Conservation (phyloP, 2,888 invertebrate genomes). For the Plagodis pulveraria region DNA sequence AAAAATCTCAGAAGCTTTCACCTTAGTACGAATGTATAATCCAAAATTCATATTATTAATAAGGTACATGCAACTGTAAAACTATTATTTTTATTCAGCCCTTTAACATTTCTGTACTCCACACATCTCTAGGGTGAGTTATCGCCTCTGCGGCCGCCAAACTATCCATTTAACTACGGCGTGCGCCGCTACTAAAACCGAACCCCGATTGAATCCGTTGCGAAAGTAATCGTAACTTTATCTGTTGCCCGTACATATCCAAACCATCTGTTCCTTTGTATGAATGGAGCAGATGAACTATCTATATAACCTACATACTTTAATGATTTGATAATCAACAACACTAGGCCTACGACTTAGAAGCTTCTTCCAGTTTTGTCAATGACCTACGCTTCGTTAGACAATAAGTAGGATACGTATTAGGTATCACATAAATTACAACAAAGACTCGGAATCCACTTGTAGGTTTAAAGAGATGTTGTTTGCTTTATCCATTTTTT, state of each 20-base stretch:
- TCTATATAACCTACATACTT: too few relatives aligned
- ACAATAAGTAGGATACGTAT: too few relatives aligned
- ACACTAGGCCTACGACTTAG: too few relatives aligned
- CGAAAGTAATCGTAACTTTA: conserved; percentile 36
- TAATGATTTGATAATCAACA: too few relatives aligned
- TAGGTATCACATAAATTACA: too few relatives aligned
- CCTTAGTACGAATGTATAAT: too few relatives aligned
- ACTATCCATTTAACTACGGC: conserved; percentile 60
- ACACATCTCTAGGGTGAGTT: conserved; percentile 62
- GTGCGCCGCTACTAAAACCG: conserved; percentile 51
- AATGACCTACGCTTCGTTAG: too few relatives aligned
- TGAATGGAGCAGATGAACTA: neutral
- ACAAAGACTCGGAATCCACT: too few relatives aligned
- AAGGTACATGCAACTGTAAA: neutral
- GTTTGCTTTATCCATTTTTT: too few relatives aligned
- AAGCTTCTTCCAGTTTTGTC: too few relatives aligned
- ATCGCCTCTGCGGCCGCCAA: conserved; percentile 52
- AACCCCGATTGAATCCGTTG: conserved; percentile 39
- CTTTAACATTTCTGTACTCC: neutral
- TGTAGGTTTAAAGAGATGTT: too few relatives aligned
- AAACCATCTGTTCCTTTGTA: conserved; percentile 15
- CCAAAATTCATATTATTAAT: too few relatives aligned
- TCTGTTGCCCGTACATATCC: conserved; percentile 17
- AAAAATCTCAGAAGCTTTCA: neutral
- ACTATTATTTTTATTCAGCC: neutral